Conservation (phyloP, 2,797 vertebrate genomes). For the Sebastes hopkinsi region DNA sequence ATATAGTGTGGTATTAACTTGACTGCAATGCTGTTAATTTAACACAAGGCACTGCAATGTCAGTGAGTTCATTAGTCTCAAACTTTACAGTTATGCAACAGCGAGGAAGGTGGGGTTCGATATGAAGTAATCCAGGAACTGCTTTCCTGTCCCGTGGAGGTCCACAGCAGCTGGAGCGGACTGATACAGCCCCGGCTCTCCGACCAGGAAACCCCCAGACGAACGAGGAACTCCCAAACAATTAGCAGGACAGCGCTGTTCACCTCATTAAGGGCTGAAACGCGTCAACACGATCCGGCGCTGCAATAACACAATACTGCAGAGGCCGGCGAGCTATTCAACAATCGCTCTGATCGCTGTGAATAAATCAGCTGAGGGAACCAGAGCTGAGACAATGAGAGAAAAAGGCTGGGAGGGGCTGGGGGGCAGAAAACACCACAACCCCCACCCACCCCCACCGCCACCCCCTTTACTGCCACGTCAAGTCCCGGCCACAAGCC, state of each 20-base stretch:
- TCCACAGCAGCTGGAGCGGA: constrained; percentile 63
- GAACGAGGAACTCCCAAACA: constrained; percentile 74
- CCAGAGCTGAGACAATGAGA: constrained; percentile 38
- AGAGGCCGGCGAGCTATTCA: constrained; percentile 10
- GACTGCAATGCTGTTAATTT: neutral
- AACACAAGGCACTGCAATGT: neutral
- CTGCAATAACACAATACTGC: constrained; percentile 45
- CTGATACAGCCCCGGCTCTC: constrained; percentile 65
- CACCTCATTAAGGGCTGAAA: constrained; percentile 62
- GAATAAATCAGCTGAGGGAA: constrained; percentile 18
- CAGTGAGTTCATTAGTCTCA: neutral
- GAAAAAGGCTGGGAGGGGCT: neutral
- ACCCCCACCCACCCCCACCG: neutral
- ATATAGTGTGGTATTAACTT: neutral
- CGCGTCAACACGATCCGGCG: constrained; percentile 23
- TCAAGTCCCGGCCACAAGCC: constrained; percentile 70
- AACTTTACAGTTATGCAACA: constrained; percentile 9
- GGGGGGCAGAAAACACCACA: constrained; percentile 21
- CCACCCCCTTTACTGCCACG: constrained; percentile 38
- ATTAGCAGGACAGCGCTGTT: constrained; percentile 62
- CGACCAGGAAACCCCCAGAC: constrained; percentile 63
- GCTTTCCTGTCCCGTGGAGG: constrained; percentile 66
- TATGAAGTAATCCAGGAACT: constrained; percentile 72
- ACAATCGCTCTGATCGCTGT: neutral
- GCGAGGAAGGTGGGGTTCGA: constrained; percentile 44